Evolutionary conservation across 2,888 invertebrate species (phyloP), one percentile per base, ranked within the genome.

Genomic region (Panzeria rudis): DNA sequence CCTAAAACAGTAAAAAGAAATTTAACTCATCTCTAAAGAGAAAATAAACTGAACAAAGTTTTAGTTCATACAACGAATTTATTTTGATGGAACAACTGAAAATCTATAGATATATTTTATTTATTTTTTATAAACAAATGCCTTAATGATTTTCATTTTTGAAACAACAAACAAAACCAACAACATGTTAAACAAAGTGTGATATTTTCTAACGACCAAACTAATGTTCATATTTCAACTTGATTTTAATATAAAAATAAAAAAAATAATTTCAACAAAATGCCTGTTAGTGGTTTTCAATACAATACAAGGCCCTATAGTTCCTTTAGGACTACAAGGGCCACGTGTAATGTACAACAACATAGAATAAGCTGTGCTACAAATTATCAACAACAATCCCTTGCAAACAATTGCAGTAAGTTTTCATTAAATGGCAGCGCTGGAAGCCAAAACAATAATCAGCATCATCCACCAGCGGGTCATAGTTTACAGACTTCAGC

Each of bases 231-330:
- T 29, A 29, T 20, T 17, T 38, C 17, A 52, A 71, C 25, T 62
- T 61, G 1, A 52, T 54, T 69, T 75, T 32, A 52, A 68, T 35
- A 73, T 38, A 35, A 44, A 68, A 29, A 47, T 23, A 68, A 64
- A 56, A 17, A 7, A 59, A 35, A 41, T 15, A 50, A 76, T 59
- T 80, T n/a, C 20, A 87, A 87, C 85, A 92, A 90, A 90, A 92
- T 92, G 92, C 92, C 92, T 85, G 90, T 91, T 87, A 85, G 75
- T 75, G 91, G 92, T 88, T 92, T 91, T 87, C 91, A 92, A 86
- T 90, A 91, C 87, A 89, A 88, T 88, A 89, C 90, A 86, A 90
- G 92, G 87, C 92, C 93, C 56, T 92, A 92, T 68, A 93, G 92
- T 89, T 92, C 92, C 50, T 93, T 93, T 87, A 90, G 93, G 87